Conservation (phyloP, 2,113 vertebrate species). For the Galbula dea region DNA sequence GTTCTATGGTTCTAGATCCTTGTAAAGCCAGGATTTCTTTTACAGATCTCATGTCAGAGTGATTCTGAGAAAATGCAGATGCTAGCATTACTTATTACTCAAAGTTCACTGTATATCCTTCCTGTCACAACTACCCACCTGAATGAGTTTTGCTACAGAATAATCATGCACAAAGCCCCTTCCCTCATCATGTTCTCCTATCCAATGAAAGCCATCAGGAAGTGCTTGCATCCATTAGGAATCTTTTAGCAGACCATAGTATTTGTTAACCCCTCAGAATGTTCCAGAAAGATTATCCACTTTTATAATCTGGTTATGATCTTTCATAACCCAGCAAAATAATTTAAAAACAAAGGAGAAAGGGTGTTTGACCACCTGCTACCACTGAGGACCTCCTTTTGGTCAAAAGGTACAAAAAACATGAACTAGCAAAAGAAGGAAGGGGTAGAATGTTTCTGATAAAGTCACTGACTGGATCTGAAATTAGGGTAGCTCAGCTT, state of each 20-base stretch:
- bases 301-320: background rate
- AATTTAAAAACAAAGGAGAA: background rate
- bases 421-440: background rate
- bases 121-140: background rate
- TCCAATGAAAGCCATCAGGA: background rate
- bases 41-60: background rate
- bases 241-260: background rate
- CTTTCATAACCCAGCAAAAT: background rate
- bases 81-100: background rate
- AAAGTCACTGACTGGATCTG: background rate
- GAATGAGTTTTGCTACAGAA: background rate
- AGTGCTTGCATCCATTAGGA: background rate
- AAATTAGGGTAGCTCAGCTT: background rate
- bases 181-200: background rate
- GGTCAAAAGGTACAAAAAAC: background rate
- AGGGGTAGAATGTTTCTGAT: background rate
- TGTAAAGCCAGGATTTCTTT: background rate
- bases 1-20: background rate
- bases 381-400: background rate
- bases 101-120: background rate
- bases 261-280: background rate
- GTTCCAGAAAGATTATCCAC: background rate
- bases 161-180: background rate
- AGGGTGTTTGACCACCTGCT: background rate
- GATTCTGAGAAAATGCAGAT: conserved; percentile 22